Evolutionary conservation across 2,888 invertebrate genomes (phyloP), one percentile per base, ranked within the genome.

Genomic region (Serripes groenlandicus): DNA sequence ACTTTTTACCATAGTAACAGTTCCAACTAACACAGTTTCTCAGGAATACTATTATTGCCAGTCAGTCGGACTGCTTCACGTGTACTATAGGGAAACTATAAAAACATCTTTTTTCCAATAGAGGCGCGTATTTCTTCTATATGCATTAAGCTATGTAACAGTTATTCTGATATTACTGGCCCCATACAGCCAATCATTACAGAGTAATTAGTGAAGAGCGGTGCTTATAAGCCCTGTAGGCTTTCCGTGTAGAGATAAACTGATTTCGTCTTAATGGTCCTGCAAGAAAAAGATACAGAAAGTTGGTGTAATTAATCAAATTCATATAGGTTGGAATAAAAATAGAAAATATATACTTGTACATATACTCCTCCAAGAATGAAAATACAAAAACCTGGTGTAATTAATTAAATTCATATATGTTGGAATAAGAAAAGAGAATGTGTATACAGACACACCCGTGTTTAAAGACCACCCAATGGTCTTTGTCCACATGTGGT

Each of bases 221-320:
- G 21, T 30, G 62, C 62, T 62, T n/a, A 62, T 62, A 62, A 62
- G 62, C 62, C 62, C 62, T 34, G 7, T 62, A 62, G 62, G 62
- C 62, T 62, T 62, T 62, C 62, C 32, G 62, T 62, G 62, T 62
- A 34, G 62, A 30, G 62, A 62, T 62, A 28, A 62, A 34, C 62
- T 62, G 62, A 62, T 62, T 62, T 62, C 62, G 28, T 32, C 35
- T 34, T 30, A 62, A 62, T 62, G 32, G 23, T 62, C 34, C 62
- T 62, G 32, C 62, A 62, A 62, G 32, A 34, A 62, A 34, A 62
- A 34, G 34, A 32, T n/a, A 62, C 26, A 58, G 58, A 58, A n/a
- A n/a, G n/a, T n/a, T 58, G 58, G 23, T 11, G 62, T 62, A 62
- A 62, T 62, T 34, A 62, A 62, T 7, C 42, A 11, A 42, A 42